Evolutionary conservation across 2,113 vertebrate species (phyloP).

Genomic region (Phocoena phocoena): DNA sequence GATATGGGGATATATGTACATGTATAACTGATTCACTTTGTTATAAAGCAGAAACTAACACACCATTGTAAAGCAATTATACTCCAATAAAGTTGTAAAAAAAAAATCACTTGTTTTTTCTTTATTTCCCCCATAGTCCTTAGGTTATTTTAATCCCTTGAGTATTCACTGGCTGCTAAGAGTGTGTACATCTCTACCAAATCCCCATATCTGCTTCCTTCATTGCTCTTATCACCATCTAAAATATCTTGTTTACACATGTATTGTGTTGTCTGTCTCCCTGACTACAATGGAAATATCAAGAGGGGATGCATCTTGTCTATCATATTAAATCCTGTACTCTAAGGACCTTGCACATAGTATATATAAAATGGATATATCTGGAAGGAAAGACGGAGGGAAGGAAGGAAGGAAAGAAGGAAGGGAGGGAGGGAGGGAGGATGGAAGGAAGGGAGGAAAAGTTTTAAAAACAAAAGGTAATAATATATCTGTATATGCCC

Average conservation of each 20-base stretch:
- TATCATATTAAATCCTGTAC: background rate
- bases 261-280: background rate
- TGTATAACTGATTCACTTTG: no score
- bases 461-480: background rate
- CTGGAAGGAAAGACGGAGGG: rapidly evolving
- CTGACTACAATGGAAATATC: background rate
- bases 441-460: background rate
- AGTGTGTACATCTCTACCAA: background rate
- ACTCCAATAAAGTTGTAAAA: no score
- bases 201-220: background rate
- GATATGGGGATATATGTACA: no score
- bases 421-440: no score
- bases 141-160: background rate
- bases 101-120: background rate
- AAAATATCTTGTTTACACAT: background rate
- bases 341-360: background rate
- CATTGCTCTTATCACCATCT: background rate
- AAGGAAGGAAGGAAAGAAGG: no score
- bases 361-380: background rate
- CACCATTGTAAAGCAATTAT: no score
- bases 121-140: background rate
- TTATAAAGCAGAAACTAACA: no score
- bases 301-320: background rate
- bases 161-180: background rate
- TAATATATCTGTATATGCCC: background rate